Percentiles rank a stretch among this genome's conserved stretches.
Evolutionary conservation across 2,888 invertebrate species (phyloP).

Genomic region (Coenonympha glycerion): DNA sequence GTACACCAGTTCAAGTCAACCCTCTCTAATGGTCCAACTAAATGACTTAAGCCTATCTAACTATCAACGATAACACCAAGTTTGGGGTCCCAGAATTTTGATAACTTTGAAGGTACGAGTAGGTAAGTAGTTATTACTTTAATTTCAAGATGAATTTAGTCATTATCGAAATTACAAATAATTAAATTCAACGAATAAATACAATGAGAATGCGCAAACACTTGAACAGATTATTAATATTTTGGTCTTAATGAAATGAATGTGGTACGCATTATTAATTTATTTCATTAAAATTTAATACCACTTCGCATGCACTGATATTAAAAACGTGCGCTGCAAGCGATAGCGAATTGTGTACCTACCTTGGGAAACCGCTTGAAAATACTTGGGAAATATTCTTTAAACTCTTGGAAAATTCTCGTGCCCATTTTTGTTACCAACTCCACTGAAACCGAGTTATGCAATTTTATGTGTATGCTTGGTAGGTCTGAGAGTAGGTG

Average conservation of each 20-base stretch:
- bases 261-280: not conserved
- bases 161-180: not conserved
- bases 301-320: not conserved
- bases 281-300: not conserved
- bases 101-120: not conserved
- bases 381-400: too few relatives aligned
- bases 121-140: not conserved
- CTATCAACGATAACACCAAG: not conserved
- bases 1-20: not conserved
- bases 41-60: not conserved
- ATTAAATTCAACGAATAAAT: not conserved
- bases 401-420: too few relatives aligned
- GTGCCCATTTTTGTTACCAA: too few relatives aligned
- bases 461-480: too few relatives aligned
- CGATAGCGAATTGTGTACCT: too few relatives aligned
- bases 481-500: too few relatives aligned
- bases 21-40: slow-evolving; percentile 1
- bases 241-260: not conserved
- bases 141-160: not conserved
- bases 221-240: too few relatives aligned
- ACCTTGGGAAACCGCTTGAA: not conserved
- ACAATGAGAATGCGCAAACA: too few relatives aligned
- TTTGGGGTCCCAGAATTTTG: not conserved
- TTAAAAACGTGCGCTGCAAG: not conserved
- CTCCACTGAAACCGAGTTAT: too few relatives aligned